Evolutionary conservation across 2,797 vertebrate species (phyloP), one percentile per base, ranked within the genome.

Genomic region (Pangasius macronema): DNA sequence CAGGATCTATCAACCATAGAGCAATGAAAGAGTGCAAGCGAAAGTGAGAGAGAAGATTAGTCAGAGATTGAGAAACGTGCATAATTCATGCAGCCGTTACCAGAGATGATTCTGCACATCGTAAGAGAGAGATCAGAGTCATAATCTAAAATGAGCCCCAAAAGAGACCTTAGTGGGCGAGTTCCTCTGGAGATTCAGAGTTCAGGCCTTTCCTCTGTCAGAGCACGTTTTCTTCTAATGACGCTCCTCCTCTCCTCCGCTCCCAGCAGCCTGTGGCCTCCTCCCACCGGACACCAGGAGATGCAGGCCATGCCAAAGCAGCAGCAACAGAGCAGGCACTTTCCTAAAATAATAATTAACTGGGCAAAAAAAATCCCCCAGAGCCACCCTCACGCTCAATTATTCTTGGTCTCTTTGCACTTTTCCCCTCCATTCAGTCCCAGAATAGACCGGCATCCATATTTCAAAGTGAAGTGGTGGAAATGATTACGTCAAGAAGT

Each of bases 41-140:
- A 82, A 76, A 72, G n/a, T 59, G 82, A 82, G 39, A 70, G 11
- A 87, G 70, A 83, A 90, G 90, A 92, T 89, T 90, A 90, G 89
- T 88, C 88, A 67, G 89, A 86, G 87, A 90, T 88, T 85, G 87
- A 89, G 86, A 87, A 87, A 85, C 61, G 87, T 91, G 90, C 91
- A 92, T 91, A 93, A 92, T 91, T 92, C 87, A 92, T 91, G 91
- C 85, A 70, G 68, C 86, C 83, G 88, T 91, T 92, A 90, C 90
- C 84, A 87, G 86, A 92, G 90, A 91, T 89, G 87, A 91, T 91
- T 92, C 91, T 89, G 86, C 89, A 91, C 91, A 91, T 91, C 88
- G 92, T 90, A 91, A 92, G 89, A 92, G 84, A 90, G 87, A 92
- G 91, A 92, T 92, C 92, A 92, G 88, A 92, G 90, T 83, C 80